Evolutionary conservation across 2,113 vertebrate genomes (phyloP), one percentile per base, ranked within the genome.

Genomic region (Scomber colias): DNA sequence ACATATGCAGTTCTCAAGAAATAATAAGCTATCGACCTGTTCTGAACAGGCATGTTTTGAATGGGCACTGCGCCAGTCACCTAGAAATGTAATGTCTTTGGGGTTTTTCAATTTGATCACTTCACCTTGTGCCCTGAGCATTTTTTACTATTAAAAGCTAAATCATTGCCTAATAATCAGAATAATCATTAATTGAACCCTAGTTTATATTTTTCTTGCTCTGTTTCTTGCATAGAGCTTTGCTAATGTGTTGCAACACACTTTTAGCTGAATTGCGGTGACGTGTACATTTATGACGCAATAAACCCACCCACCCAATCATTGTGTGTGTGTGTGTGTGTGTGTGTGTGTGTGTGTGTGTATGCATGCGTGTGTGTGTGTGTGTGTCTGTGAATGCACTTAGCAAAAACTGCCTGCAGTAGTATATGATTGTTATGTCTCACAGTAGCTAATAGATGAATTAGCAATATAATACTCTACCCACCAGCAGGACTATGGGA

Each of bases 401-500:
- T 40, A 14, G 40, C 31, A 27, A 61, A 19, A 31, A 55, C 13
- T 27, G 50, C 11, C 12, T 13, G n/a, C 35, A 40, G 35, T 40
- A 40, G 44, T 24, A 45, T 59, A 2, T 5, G 51, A 9, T n/a
- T 49, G 30, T 49, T 5, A 44, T 16, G 64, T 48, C 21, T 66
- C 24, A 56, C 44, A 56, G 14, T 27, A 46, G 30, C 48, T 62
- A 84, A 80, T 72, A 56, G 31, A 62, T 65, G 50, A 74, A 85
- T 75, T 81, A 71, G 17, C 14, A 31, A 59, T 46, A 57, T 46
- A 57, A 21, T 51, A 17, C 54, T 56, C 15, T 0, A 0, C 13
- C 21, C 54, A 73, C 11, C 31, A 35, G n/a, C 8, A 11, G 57
- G 44, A 30, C 44, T 72, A 44, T 10, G 31, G 8, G 30, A 19